Evolutionary conservation across 1,140 invertebrate genomes (phyloP).

Genomic region (Asobara japonica): DNA sequence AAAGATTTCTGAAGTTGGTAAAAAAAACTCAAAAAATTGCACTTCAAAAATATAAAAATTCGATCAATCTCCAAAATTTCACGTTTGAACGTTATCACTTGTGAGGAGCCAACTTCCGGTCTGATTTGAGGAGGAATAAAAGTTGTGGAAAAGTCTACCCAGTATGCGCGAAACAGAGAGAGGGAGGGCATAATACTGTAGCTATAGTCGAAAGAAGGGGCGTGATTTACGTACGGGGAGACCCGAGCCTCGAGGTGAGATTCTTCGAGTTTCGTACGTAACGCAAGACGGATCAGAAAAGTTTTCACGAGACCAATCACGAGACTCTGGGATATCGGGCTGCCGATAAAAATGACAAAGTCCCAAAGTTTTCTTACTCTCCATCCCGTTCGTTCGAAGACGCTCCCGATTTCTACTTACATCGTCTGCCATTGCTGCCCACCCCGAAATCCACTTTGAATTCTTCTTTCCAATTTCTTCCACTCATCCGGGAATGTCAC

Average conservation of each 20-base stretch:
- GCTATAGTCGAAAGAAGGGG: neutral
- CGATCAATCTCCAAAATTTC: neutral
- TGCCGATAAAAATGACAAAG: conserved; percentile 64
- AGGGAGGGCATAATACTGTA: conserved; percentile 30
- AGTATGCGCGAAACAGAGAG: conserved; percentile 29
- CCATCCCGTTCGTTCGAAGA: conserved; percentile 16
- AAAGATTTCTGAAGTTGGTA: no score
- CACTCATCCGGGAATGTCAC: conserved; percentile 17
- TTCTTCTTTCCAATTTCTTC: conserved; percentile 25
- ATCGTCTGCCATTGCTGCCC: conserved; percentile 11
- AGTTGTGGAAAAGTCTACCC: neutral
- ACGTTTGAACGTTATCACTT: neutral
- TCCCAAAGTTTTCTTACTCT: conserved; percentile 50
- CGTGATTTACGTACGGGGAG: conserved; percentile 42
- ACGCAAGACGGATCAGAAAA: conserved; percentile 61
- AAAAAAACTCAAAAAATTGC: no score
- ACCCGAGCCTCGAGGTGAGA: conserved; percentile 7
- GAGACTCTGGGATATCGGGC: conserved; percentile 51
- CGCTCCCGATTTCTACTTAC: no score
- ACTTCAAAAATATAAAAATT: no score
- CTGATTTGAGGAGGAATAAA: conserved; percentile 4
- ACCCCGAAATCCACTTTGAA: conserved; percentile 45
- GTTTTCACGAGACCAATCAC: conserved; percentile 55
- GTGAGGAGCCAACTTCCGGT: conserved; percentile 1
- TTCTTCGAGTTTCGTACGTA: conserved; percentile 22